Evolutionary conservation across 2,797 vertebrate species (phyloP).

Genomic region (Atherinosoma microstoma): DNA sequence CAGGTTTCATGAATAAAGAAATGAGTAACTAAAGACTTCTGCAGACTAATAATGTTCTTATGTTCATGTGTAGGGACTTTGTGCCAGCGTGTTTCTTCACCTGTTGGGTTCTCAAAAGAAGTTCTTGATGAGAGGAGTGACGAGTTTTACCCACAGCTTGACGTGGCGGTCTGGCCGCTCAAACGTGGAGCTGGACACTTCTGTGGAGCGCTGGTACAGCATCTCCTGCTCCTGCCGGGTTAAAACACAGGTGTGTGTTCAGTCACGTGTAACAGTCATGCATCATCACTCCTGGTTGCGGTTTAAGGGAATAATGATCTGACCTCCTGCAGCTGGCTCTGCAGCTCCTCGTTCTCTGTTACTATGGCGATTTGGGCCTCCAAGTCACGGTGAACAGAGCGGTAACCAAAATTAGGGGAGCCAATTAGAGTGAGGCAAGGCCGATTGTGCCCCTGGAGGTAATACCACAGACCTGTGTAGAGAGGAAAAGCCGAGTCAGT

Average conservation of each 20-base stretch:
- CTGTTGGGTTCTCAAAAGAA: conserved; percentile 88
- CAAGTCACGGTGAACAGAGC: conserved; percentile 96
- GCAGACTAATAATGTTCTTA: neutral
- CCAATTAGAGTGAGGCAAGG: conserved; percentile 97
- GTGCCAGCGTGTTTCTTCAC: conserved; percentile 26
- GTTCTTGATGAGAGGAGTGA: conserved; percentile 96
- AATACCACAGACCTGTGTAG: conserved; percentile 94
- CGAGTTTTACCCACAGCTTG: conserved; percentile 96
- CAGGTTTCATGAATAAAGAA: neutral
- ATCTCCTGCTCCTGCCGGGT: conserved; percentile 89
- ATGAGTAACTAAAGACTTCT: neutral
- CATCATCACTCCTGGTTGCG: conserved; percentile 24
- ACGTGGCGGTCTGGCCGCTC: conserved; percentile 89
- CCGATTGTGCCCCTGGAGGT: conserved; percentile 88
- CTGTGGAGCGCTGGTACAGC: conserved; percentile 87
- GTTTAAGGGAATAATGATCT: conserved; percentile 4
- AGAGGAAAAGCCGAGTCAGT: conserved; percentile 23
- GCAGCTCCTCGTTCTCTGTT: conserved; percentile 90
- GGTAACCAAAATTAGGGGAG: conserved; percentile 98
- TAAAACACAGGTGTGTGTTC: conserved; percentile 43
- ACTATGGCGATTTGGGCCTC: conserved; percentile 97
- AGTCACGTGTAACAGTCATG: conserved; percentile 13
- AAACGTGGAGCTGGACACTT: conserved; percentile 90
- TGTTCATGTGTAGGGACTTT: neutral
- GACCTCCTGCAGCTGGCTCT: conserved; percentile 93